Base-by-base conservation (phyloP, 2,888 invertebrate species). In the Pinctada fucata region DNA sequence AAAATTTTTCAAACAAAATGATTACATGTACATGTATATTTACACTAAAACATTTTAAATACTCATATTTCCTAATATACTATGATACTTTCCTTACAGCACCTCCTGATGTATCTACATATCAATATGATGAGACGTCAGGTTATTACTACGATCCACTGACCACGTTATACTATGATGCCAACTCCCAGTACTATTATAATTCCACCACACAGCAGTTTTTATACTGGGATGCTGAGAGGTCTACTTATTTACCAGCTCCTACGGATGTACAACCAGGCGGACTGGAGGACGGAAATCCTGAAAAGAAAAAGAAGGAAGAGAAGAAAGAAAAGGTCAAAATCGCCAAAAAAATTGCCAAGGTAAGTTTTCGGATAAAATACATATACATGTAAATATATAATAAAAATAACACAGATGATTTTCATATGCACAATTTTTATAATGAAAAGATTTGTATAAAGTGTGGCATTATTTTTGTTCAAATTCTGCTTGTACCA, bases 301-400 rank as follows among this genome's bases (percentile, higher is more conserved):
- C 88, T 48, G 85, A 87, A 47, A 80, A 80, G 10, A 87, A 86
- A 75, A 81, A 86, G 72, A 82, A 86, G 2, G 95, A 92, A 84
- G 90, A 94, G 69, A 97, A 97, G 87, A 96, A 96, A 81, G 98
- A 98, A 88, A 98, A 98, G 93, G 98, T 97, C 0, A 98, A 98
- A 93, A 97, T 97, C 10, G 99, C 99, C 3, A 98, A 99, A 92
- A 97, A 98, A 93, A 98, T 99, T 86, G 98, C 98, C 0, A 99
- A 99, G 93, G 96, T 93, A 82, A 68, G 75, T 73, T 70, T 0
- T 3, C 2, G 6, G 10, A 45, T 3, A 45, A 69, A 48, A 31
- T 8, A n/a, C 48, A 13, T 74, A 6, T n/a, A 10, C 16, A 10
- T 63, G 5, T 10, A 64, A 74, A 4, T 13, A n/a, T 16, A 3